Percentiles rank a stretch among this genome's conserved stretches.
These are phyloP conservation scores for Euspilapteryx auroguttella DNA, from an alignment of 2,888 invertebrate species.

Conservation along the genomic window DNA sequence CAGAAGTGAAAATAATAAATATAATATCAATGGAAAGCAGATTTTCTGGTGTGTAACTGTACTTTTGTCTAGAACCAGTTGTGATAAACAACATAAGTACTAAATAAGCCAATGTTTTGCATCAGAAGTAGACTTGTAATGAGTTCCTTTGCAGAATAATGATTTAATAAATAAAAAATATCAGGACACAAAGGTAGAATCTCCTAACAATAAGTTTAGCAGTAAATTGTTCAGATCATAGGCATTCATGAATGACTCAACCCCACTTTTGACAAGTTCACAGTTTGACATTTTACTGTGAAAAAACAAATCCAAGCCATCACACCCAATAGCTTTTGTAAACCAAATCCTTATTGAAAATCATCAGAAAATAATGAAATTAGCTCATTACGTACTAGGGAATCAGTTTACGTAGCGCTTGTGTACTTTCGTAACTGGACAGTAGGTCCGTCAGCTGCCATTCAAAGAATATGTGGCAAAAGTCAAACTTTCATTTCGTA, in stretches of 20 bases:
- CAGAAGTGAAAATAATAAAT: no score
- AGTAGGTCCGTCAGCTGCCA: slow-evolving; percentile 58
- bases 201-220: no score
- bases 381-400: slow-evolving; percentile 14
- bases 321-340: slow-evolving; percentile 23
- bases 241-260: slow-evolving; percentile 56
- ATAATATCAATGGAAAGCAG: no score
- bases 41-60: no score
- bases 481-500: slow-evolving; percentile 61
- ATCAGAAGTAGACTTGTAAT: no score
- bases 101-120: no score
- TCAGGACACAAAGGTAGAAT: no score
- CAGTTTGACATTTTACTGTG: slow-evolving; percentile 49
- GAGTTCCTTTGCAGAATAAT: no score
- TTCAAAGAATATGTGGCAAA: slow-evolving; percentile 63
- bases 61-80: no score
- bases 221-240: no score
- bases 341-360: slow-evolving; percentile 16
- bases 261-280: slow-evolving; percentile 54
- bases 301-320: slow-evolving; percentile 42
- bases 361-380: slow-evolving; percentile 21
- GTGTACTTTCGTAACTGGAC: slow-evolving; percentile 43
- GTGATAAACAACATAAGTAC: no score
- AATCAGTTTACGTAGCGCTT: slow-evolving; percentile 36
- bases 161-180: no score